Conservation (phyloP, 1,140 invertebrate genomes). For the Penaeus chinensis region DNA sequence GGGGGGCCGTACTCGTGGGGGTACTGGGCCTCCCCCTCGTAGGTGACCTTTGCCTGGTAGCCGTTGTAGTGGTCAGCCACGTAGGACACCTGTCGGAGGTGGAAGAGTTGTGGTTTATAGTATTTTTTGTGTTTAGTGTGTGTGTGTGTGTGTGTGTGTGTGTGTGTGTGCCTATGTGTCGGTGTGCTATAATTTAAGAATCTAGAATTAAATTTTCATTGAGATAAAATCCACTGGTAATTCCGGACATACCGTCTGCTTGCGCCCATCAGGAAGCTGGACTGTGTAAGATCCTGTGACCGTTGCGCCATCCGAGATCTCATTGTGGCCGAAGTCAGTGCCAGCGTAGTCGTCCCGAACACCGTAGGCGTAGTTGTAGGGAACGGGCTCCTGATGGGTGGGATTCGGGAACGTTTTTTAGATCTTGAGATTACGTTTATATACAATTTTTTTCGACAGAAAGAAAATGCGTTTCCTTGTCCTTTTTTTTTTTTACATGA, state of each 20-base stretch:
- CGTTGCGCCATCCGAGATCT: conserved; percentile 63
- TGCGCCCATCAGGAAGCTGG: conserved; percentile 64
- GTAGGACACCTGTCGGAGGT: conserved; percentile 59
- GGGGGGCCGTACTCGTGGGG: conserved; percentile 33
- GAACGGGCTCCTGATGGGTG: conserved; percentile 44
- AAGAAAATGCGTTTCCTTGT: too few relatives aligned
- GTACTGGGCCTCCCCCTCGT: conserved; percentile 54
- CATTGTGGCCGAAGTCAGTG: conserved; percentile 62
- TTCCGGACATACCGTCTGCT: conserved; percentile 59
- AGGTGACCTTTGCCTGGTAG: conserved; percentile 61
- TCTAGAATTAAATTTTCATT: not conserved
- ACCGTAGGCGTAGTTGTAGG: conserved; percentile 63
- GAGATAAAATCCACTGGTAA: not conserved
- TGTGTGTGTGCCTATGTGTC: too few relatives aligned
- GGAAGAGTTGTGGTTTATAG: not conserved
- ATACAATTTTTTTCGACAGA: too few relatives aligned
- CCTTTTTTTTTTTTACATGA: too few relatives aligned
- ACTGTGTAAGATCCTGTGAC: conserved; percentile 64
- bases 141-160: too few relatives aligned
- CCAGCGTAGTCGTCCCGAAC: conserved; percentile 64
- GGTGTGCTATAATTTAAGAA: not conserved
- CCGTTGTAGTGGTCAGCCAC: conserved; percentile 64
- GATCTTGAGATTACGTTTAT: too few relatives aligned
- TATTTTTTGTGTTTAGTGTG: not conserved
- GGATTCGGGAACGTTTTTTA: too few relatives aligned